Base-by-base conservation (phyloP, 2,888 invertebrate genomes). In the Drosophila melanosoma region DNA sequence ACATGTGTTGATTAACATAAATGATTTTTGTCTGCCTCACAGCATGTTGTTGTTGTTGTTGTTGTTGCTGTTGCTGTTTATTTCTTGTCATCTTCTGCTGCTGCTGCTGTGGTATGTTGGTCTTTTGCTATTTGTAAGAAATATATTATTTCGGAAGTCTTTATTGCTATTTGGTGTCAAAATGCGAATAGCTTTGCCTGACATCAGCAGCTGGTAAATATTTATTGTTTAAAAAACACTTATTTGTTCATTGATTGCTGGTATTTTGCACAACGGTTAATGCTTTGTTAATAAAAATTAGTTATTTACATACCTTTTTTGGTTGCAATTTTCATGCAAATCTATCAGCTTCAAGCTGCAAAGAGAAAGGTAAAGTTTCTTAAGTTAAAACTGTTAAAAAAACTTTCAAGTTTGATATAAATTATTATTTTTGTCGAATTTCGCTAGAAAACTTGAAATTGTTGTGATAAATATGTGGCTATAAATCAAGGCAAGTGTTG, bases 1-100 rank as follows among this genome's bases (percentile, higher is more conserved):
- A 86, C 87, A 87, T 79, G 85, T 87, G 83, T 89, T 82, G 89
- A 89, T 87, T 89, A 89, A 85, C 89, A 89, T 87, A 87, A 89
- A 89, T 82, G 86, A 89, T 87, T 88, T 84, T 74, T 75, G 78
- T 76, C 72, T 69, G 82, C 65, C 87, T 66, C 72, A 67, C 76
- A 79, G 76, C 70, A 60, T 64, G 75, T 71, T 81, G 67, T 73
- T 75, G 69, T 66, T 65, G 67, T 36, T 72, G 29, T 36, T 76
- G 35, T 36, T 75, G 29, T 33, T 68, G 59, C n/a, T 63, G 49
- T n/a, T 56, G 51, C 35, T 65, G 57, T 71, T 51, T 56, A 57
- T 70, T 71, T 53, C 35, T 59, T 72, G 72, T 65, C 72, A 72
- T 72, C 48, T 77, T 62, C 35, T 38, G 58, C 20, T 61, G 59